Base-by-base conservation (phyloP, 2,797 vertebrate genomes). In the Ptychadena robeensis region DNA sequence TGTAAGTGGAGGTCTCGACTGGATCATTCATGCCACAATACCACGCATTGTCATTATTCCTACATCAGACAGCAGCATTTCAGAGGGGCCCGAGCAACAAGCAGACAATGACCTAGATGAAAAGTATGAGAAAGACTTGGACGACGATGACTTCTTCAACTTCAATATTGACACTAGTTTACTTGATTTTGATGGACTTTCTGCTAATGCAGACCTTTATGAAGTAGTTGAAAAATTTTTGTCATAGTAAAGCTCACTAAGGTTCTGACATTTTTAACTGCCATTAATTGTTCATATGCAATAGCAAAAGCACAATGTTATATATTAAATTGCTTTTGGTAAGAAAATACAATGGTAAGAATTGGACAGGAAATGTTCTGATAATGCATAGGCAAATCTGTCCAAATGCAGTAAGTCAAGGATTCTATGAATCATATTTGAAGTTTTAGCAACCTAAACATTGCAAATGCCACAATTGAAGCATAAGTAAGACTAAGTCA, bases 21-120 rank as follows among this genome's bases (percentile, higher is more conserved):
- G 87, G 35, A 69, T 81, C 0, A 4, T 80, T 67, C 91, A 86
- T 88, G 15, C 48, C 59, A 75, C 40, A 8, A 79, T 95, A 53
- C 95, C 95, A 35, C 92, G 90, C 70, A 95, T 96, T 44, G 89
- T 96, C 83, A 93, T 95, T 82, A 94, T 95, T 79, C 93, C 95
- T 75, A 95, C 94, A n/a, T 92, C 94, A 67, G 94, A 95, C 77
- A 93, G 88, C 76, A 91, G 90, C 80, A 87, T 94, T 0, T 90
- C 92, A 80, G 89, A 1, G 70, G 81, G 79, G 2, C 44, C 73
- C 30, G 67, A 59, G 18, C 81, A 87, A 40, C 34, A 38, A 3
- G 86, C 44, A 4, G 86, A 75, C 40, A 81, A 86, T 37, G 79
- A 82, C 75, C 61, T 90, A 88, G 87, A 91, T 80, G 79, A 77